Conservation (phyloP, 2,797 vertebrate genomes). For the Coendou prehensilis region DNA sequence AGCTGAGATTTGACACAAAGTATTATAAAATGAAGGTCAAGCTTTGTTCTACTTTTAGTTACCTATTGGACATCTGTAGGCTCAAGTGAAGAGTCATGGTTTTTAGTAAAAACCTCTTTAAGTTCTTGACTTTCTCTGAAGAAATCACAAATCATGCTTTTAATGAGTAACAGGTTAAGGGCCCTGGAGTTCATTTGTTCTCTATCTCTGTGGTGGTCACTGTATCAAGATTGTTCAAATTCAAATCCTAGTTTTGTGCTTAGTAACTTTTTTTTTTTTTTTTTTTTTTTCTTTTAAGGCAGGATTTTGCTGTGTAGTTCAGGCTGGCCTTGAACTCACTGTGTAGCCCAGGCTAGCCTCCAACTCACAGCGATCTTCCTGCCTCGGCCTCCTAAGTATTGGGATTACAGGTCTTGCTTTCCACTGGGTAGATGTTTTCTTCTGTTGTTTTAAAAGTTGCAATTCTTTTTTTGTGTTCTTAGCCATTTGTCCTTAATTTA, state of each 20-base stretch:
- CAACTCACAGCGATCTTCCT: not conserved
- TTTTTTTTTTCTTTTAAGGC: not conserved
- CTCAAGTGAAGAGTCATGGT: not conserved
- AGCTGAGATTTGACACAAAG: not conserved
- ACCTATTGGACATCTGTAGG: not conserved
- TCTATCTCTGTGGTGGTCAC: not conserved
- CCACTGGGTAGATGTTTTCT: not conserved
- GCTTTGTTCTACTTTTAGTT: not conserved
- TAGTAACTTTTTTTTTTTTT: not conserved
- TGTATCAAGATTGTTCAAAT: not conserved
- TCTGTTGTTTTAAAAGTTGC: slow-evolving; percentile 9
- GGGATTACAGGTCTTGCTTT: not conserved
- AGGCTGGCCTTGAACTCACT: not conserved
- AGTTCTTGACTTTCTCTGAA: not conserved
- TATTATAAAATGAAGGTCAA: not conserved
- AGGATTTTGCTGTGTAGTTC: not conserved
- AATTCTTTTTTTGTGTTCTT: not conserved
- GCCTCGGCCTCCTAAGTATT: not conserved
- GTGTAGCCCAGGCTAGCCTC: not conserved
- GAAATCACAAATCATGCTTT: not conserved
- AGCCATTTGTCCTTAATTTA: not conserved
- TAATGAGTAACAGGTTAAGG: not conserved
- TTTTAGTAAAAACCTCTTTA: not conserved
- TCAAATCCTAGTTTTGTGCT: not conserved
- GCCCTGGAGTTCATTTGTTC: not conserved